These are phyloP conservation scores for Sphaeramia orbicularis DNA, from an alignment of 2,797 vertebrate genomes.

Conservation along the genomic window DNA sequence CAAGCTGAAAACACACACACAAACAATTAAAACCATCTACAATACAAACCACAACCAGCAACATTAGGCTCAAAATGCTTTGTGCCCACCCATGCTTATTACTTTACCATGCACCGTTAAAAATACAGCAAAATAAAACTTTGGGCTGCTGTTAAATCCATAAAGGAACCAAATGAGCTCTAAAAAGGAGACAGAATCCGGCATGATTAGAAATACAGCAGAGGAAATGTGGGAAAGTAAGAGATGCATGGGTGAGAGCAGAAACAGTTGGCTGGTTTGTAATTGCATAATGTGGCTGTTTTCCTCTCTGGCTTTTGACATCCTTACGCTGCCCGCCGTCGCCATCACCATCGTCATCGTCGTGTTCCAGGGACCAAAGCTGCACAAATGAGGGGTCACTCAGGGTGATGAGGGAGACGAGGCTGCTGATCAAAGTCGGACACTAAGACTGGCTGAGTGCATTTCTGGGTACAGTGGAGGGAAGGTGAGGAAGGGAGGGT, in stretches of 20 bases:
- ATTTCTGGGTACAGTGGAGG: conserved; percentile 19
- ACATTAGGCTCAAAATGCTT: conserved; percentile 47
- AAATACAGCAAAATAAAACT: conserved; percentile 13
- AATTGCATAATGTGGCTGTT: conserved; percentile 94
- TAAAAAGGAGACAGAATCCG: conserved; percentile 16
- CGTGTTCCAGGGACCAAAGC: conserved; percentile 17
- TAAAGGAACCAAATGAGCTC: conserved; percentile 27
- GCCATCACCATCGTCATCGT: conserved; percentile 80
- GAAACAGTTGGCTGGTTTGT: conserved; percentile 92
- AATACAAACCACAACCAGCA: conserved; percentile 47
- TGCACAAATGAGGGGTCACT: conserved; percentile 3
- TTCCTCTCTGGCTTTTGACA: conserved; percentile 80
- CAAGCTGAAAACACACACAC: conserved; percentile 42
- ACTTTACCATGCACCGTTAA: conserved; percentile 11
- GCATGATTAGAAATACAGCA: conserved; percentile 54
- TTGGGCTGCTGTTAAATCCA: conserved; percentile 39
- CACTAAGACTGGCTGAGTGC: conserved; percentile 64
- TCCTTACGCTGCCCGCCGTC: conserved; percentile 78
- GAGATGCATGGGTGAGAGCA: conserved; percentile 25
- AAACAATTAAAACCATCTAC: conserved; percentile 46
- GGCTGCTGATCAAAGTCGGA: conserved; percentile 21
- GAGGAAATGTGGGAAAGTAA: conserved; percentile 17
- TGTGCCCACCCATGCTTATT: conserved; percentile 20
- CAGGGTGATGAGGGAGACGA: background rate
- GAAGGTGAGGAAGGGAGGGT: conserved; percentile 5